A percentile compares a stretch with the other conserved stretches of the same genome.
phyloP scores from a whole-genome alignment of 1,140 invertebrate species.

The Macrosteles quadrilineatus region DNA sequence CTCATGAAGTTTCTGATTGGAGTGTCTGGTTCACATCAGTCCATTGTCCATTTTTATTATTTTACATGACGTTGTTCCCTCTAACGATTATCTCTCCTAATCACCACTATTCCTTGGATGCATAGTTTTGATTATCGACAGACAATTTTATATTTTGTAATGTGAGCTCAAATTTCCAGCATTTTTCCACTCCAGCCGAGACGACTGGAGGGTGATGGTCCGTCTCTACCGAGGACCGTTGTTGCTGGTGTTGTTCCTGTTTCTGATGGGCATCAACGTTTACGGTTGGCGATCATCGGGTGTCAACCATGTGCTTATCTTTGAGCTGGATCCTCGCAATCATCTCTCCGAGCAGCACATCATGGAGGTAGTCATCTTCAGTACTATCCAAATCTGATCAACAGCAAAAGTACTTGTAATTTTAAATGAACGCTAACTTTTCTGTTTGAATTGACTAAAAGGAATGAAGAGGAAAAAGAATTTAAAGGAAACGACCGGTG shows the following conservation, averaged over 20 bases:
- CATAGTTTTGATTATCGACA: no score
- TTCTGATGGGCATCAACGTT: constrained; percentile 95
- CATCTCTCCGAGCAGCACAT: constrained; percentile 95
- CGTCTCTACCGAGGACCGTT: constrained; percentile 91
- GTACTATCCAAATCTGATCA: no score
- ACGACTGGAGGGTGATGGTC: constrained; percentile 78
- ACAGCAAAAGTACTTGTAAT: no score
- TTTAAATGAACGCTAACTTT: no score
- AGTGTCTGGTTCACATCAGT: constrained; percentile 82
- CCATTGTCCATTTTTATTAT: neutral
- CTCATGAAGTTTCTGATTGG: no score
- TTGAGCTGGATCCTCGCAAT: constrained; percentile 96
- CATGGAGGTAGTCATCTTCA: constrained; percentile 72
- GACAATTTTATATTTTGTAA: no score
- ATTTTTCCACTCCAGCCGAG: constrained; percentile 69
- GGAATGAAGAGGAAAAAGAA: no score
- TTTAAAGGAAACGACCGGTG: no score
- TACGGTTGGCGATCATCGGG: constrained; percentile 98
- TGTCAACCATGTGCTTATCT: constrained; percentile 99
- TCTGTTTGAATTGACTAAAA: no score
- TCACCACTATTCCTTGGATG: no score
- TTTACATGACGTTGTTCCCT: no score
- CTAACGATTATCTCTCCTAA: no score
- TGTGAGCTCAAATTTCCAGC: constrained; percentile 57
- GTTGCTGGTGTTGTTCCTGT: constrained; percentile 90